Conservation (phyloP, 2,888 invertebrate genomes). For the Thelaira solivaga region DNA sequence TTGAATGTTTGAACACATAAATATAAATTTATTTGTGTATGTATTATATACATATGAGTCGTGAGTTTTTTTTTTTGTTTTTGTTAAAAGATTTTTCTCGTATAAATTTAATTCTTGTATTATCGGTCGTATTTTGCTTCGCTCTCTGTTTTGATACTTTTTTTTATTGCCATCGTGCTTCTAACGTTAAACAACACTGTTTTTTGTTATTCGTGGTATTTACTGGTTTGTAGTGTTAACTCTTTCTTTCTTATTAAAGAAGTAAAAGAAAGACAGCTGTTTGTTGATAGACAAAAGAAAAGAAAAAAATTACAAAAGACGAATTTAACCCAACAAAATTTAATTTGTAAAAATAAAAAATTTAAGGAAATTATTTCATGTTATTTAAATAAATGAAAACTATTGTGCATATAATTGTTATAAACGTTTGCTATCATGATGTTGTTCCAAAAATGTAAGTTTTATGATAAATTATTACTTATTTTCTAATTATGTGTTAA, state of each 20-base stretch:
- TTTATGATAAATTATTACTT: not conserved
- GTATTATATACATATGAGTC: not conserved
- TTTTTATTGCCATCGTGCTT: conserved; percentile 23
- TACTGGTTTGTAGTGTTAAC: conserved; percentile 37
- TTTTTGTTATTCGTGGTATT: conserved; percentile 18
- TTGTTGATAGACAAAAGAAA: conserved; percentile 17
- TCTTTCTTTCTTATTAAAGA: conserved; percentile 49
- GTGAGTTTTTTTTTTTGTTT: conserved; percentile 10
- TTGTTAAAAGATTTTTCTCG: too few relatives aligned
- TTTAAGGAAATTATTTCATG: not conserved
- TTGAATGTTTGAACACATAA: not conserved
- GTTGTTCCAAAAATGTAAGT: conserved; percentile 49
- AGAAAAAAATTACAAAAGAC: not conserved
- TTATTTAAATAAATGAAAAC: conserved; percentile 1
- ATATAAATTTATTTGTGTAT: too few relatives aligned
- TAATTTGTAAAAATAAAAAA: not conserved
- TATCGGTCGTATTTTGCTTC: conserved; percentile 4
- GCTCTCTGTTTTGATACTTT: conserved; percentile 51
- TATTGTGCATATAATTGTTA: not conserved
- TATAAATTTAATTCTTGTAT: conserved; percentile 19
- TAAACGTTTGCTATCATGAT: conserved; percentile 27
- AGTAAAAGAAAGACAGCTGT: conserved; percentile 57
- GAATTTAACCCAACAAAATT: conserved; percentile 5
- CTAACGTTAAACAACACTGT: conserved; percentile 54
- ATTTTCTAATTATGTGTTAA: too few relatives aligned